Evolutionary conservation across 2,888 invertebrate species (phyloP), one percentile per base, ranked within the genome.

Genomic region (Celastrina argiolus): DNA sequence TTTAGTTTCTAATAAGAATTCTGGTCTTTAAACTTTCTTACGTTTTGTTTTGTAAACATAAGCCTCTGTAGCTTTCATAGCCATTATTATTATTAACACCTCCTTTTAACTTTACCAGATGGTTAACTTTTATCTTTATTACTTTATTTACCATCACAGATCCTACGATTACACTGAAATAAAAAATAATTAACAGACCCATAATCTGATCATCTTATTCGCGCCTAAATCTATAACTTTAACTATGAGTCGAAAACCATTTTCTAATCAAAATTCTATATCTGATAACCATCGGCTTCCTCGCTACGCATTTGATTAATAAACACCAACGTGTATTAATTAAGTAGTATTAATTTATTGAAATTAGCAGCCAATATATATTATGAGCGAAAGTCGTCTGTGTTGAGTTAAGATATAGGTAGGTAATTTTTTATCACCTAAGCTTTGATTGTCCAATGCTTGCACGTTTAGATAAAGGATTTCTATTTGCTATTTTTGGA

Each of bases 241-340:
- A 51, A 51, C 51, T 26, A 1, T 1, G 51, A 51, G 16, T 51
- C 51, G 1, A 28, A 58, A 16, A 58, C 16, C 2, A 56, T 31
- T 31, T 58, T 31, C 58, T 31, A 58, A 58, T 58, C 58, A 31
- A 22, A 58, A 58, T 58, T 31, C n/a, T 31, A 3, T 31, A n/a
- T 58, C 31, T 31, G 31, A 58, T 31, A 31, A 58, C 14, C 58
- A 58, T 51, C 16, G 31, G 58, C 58, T 58, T n/a, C 58, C 58
- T 58, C 28, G 58, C 58, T 58, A 58, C 58, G 58, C 31, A 58
- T 51, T 51, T 22, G 31, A 58, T 31, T 31, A 58, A 31, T 31
- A 16, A 58, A 16, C 18, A 45, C 16, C 31, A 31, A 58, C 26
- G 18, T 26, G 22, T 51, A 51, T 51, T 51, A 26, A 51, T 51